Base-by-base conservation (phyloP, 2,113 vertebrate species). In the Corvus moneduloides region DNA sequence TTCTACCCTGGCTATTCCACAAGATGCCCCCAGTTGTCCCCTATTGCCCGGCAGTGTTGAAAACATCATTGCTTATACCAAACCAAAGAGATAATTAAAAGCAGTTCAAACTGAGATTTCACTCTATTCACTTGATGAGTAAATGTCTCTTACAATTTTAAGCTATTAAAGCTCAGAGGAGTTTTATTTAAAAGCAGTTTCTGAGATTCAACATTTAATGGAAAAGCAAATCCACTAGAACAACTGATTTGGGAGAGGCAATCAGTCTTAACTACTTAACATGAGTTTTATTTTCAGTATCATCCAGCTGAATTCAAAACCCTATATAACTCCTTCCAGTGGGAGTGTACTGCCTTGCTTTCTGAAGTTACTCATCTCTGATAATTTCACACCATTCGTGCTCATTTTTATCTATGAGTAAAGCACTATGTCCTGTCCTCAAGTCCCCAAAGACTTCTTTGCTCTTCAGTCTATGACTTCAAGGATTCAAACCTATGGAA, bases 41-140 rank as follows among this genome's bases (percentile, higher is more conserved):
- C 39, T 82, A 48, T 26, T 82, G 74, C 23, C 55, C 61, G 15
- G 27, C 23, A 95, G 88, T 76, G 91, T 90, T 66, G 86, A 89
- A 84, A 94, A 96, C 92, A 94, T 33, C 39, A 91, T 63, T 88
- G 46, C 69, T 96, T 96, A 95, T 93, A 74, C 17, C 35, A 72
- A 96, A 89, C 48, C 62, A 87, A 95, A 93, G 89, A 95, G 72
- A 93, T 92, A 96, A 97, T 93, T 85, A 95, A 96, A 97, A 91
- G 84, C 48, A 76, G 54, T 87, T 93, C 80, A 95, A 95, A 95
- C 67, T 69, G 81, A 87, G 81, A 94, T 77, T 94, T 90, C 75
- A 66, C 48, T 92, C 35, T 37, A 55, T 54, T 83, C 69, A 63
- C 8, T 66, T n/a, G 33, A 58, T 93, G 28, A 95, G 27, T 66